Evolutionary conservation across 1,140 invertebrate genomes (phyloP).

Genomic region (Sogatella furcifera): DNA sequence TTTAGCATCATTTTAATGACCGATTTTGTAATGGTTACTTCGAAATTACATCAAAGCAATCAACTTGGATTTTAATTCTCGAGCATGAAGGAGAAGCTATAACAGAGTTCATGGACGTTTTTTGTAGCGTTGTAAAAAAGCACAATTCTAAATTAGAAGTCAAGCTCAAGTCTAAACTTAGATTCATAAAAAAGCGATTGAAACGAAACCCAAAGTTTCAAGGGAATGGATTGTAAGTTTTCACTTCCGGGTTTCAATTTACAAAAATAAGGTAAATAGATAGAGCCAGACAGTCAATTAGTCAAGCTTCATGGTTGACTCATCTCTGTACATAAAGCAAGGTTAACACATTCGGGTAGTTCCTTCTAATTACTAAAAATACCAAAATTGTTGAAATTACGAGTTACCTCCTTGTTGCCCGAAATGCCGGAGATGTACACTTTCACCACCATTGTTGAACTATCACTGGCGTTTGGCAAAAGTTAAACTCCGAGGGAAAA

Average conservation of each 20-base stretch:
- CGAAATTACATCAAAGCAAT: no score
- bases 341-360: background rate
- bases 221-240: background rate
- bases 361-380: slow-evolving; percentile 9
- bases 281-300: background rate
- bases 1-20: no score
- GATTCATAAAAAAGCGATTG: no score
- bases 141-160: no score
- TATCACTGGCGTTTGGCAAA: background rate
- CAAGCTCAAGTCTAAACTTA: no score
- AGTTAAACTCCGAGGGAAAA: no score
- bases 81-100: no score
- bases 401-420: slow-evolving; percentile 76
- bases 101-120: no score
- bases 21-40: no score
- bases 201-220: no score
- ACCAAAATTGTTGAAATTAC: slow-evolving; percentile 2
- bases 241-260: background rate
- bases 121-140: no score
- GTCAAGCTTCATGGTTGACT: slow-evolving; percentile 15
- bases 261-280: background rate
- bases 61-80: no score
- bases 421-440: slow-evolving; percentile 82
- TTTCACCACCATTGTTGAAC: slow-evolving; percentile 68
- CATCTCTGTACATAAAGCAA: slow-evolving; percentile 14